phyloP scores from a whole-genome alignment of 1,140 invertebrate genomes.

The Oscheius sp. region DNA sequence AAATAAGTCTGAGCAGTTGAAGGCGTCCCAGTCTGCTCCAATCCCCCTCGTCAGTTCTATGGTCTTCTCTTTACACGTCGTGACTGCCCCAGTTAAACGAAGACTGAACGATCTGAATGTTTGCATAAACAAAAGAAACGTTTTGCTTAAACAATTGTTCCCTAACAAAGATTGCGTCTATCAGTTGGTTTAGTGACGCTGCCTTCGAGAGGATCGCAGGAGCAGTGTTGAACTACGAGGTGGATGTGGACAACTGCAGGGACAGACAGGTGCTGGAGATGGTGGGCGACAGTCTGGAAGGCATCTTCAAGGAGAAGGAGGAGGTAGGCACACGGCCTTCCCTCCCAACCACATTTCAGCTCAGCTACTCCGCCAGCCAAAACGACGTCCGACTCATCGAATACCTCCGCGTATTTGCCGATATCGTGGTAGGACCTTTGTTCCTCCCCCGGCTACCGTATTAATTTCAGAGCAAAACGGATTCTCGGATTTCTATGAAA shows the following conservation, averaged over 20 bases:
- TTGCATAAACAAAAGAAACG: slow-evolving; percentile 4
- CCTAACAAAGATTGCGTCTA: not conserved
- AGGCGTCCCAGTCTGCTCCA: too few species aligned
- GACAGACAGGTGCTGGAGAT: not conserved
- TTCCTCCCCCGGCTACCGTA: not conserved
- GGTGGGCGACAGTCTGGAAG: not conserved
- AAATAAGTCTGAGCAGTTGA: too few species aligned
- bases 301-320: slow-evolving; percentile 26
- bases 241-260: slow-evolving; percentile 19
- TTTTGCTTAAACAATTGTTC: not conserved
- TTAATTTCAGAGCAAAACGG: slow-evolving; percentile 23
- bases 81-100: too few species aligned
- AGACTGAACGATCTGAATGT: too few species aligned
- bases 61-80: too few species aligned
- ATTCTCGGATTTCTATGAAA: slow-evolving; percentile 7
- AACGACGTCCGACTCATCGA: slow-evolving; percentile 19
- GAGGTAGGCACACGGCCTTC: not conserved
- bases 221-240: not conserved
- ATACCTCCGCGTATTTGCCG: not conserved
- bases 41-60: too few species aligned
- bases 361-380: slow-evolving; percentile 22
- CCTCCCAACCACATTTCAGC: slow-evolving; percentile 11
- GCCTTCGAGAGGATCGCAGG: not conserved
- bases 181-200: not conserved
- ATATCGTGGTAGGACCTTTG: slow-evolving; percentile 8